A percentile compares a stretch with the other conserved stretches of the same genome.
These are phyloP conservation scores for Leptura quadrifasciata DNA, from an alignment of 2,888 invertebrate species.

Conservation along the genomic window DNA sequence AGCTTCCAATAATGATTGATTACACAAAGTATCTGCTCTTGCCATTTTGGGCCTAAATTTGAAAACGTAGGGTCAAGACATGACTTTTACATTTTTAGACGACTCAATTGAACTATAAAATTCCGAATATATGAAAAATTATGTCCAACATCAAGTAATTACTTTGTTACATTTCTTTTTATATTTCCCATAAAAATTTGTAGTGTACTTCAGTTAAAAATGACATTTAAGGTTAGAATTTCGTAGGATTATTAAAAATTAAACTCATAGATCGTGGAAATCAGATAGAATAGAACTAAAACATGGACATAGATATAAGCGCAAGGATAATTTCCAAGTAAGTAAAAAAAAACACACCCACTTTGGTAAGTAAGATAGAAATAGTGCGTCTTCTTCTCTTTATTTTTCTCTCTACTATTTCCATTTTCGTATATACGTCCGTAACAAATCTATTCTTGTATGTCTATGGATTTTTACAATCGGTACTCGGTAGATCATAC, in stretches of 20 bases:
- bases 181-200: neutral
- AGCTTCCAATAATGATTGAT: slow-evolving; percentile 72
- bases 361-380: no score
- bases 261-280: no score
- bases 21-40: slow-evolving; percentile 70
- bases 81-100: neutral
- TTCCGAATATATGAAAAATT: neutral
- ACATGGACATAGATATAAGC: no score
- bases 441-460: no score
- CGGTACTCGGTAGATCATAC: neutral
- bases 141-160: neutral
- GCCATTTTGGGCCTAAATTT: slow-evolving; percentile 65
- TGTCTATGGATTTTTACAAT: no score
- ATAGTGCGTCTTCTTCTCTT: no score
- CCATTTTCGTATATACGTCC: no score
- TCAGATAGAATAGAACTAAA: no score
- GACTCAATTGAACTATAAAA: neutral
- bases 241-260: neutral
- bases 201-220: neutral
- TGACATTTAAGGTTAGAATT: slow-evolving; percentile 7
- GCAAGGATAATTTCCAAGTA: no score
- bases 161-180: slow-evolving; percentile 4
- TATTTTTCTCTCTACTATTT: no score
- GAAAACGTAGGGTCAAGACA: slow-evolving; percentile 13
- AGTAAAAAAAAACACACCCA: no score